phyloP scores from a whole-genome alignment of 2,888 invertebrate species.

The Geotrupes spiniger region DNA sequence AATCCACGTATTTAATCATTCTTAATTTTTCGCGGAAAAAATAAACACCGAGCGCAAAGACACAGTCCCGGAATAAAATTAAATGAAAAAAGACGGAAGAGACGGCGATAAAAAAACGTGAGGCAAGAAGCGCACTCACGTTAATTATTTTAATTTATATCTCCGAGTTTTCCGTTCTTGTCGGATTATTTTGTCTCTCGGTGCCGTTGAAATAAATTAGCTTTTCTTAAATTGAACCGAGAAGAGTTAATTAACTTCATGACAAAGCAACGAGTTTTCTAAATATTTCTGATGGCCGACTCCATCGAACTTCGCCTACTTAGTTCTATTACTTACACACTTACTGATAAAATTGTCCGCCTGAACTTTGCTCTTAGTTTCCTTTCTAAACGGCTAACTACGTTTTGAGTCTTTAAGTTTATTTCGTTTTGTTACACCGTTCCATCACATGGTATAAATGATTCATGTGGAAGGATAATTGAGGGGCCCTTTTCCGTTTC shows the following conservation, averaged over 20 bases:
- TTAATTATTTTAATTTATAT: conserved; percentile 45
- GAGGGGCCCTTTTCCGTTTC: too few relatives aligned
- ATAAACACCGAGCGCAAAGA: conserved; percentile 28
- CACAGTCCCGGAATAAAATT: conserved; percentile 30
- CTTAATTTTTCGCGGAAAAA: conserved; percentile 13
- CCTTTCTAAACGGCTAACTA: too few relatives aligned
- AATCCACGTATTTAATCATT: conserved; percentile 21
- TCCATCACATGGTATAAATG: too few relatives aligned
- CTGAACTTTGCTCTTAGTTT: conserved; percentile 26
- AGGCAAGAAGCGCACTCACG: conserved; percentile 35
- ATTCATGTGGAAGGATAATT: too few relatives aligned
- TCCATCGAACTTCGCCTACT: conserved; percentile 27
- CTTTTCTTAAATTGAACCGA: conserved; percentile 39
- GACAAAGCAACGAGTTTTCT: conserved; percentile 35
- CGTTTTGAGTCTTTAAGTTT: too few relatives aligned
- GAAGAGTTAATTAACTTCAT: conserved; percentile 44
- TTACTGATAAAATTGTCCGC: conserved; percentile 23
- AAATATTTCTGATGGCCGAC: conserved; percentile 28
- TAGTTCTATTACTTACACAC: conserved; percentile 12
- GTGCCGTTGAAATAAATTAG: conserved; percentile 42
- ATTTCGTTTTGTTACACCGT: too few relatives aligned
- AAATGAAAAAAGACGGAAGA: conserved; percentile 29
- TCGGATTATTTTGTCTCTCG: conserved; percentile 41
- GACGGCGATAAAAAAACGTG: conserved; percentile 29
- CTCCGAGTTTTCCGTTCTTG: conserved; percentile 36